Base-by-base conservation (phyloP, 92 coral and sea anemone species). In the Blastomussa wellsi region DNA sequence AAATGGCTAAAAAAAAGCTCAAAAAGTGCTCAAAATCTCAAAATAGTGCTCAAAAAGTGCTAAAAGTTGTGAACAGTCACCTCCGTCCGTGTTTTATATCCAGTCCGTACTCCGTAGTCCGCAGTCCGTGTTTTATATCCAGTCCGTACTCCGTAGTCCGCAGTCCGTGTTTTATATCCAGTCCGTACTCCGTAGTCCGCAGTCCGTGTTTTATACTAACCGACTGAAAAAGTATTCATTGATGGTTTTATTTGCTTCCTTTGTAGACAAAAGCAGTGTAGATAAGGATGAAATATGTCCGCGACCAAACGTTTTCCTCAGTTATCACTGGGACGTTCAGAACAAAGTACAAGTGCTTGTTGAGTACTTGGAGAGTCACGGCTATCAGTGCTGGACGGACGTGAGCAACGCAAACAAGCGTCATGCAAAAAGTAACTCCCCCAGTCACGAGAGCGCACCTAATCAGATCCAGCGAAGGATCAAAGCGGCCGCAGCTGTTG, bases 241-340 rank as follows among this genome's bases (percentile, higher is more conserved):
- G 44, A 76, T 35, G 26, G 17, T 16, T 11, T 29, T 10, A 8
- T n/a, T 59, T 7, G 33, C 2, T 39, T 59, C 5, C 35, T 14
- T 59, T 57, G n/a, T 49, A 83, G 87, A 55, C 17, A 60, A 60
- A 47, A 28, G 62, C 42, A 44, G n/a, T 20, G 35, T 22, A 41
- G 79, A 55, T 37, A 20, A 5, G 52, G 83, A 85, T 14, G 79
- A 76, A 5, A 59, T 60, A n/a, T 88, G 89, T 57, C 73, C 91
- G 7, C 86, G 79, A 6, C 87, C 98, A 71, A 94, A 88, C 88
- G 84, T 96, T 55, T 96, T 90, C 80, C 83, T 96, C 44, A 96
- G 98, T 77, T 92, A 96, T 79, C 98, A 96, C 89, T 94, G 98
- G 98, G 98, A 96, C 74, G 92, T 94, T 77, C 98, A 96, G 68